Evolutionary conservation across 2,113 vertebrate species (phyloP).

Genomic region (Cinclus cinclus): DNA sequence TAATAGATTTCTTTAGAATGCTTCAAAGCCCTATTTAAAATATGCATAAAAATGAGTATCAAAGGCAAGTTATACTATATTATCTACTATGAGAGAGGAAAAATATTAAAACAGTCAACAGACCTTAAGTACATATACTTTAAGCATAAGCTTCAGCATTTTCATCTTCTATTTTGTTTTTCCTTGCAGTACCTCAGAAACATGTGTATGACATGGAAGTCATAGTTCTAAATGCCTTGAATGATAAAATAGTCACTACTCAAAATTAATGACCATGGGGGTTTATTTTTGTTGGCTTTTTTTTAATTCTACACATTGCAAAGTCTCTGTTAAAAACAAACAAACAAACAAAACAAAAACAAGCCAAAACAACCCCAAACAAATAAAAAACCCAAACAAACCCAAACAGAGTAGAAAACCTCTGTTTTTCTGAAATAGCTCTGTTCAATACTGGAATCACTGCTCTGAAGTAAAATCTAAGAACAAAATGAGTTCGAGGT

Average conservation of each 20-base stretch:
- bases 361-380: too few relatives aligned
- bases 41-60: neutral
- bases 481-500: neutral
- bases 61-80: neutral
- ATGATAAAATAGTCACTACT: neutral
- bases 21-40: neutral
- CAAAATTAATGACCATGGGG: fast-evolving
- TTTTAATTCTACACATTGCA: neutral
- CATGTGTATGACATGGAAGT: neutral
- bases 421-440: neutral
- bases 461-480: neutral
- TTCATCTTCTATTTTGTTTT: neutral
- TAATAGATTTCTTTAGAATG: neutral
- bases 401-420: neutral
- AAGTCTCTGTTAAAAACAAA: neutral
- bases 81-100: neutral
- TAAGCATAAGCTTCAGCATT: neutral
- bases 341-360: neutral
- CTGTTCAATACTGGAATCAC: neutral
- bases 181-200: neutral
- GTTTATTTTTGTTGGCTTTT: neutral
- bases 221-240: neutral
- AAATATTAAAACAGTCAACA: neutral
- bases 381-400: neutral
- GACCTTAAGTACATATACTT: neutral